These are phyloP conservation scores for Samia ricini DNA, from an alignment of 1,140 invertebrate species.

Conservation along the genomic window DNA sequence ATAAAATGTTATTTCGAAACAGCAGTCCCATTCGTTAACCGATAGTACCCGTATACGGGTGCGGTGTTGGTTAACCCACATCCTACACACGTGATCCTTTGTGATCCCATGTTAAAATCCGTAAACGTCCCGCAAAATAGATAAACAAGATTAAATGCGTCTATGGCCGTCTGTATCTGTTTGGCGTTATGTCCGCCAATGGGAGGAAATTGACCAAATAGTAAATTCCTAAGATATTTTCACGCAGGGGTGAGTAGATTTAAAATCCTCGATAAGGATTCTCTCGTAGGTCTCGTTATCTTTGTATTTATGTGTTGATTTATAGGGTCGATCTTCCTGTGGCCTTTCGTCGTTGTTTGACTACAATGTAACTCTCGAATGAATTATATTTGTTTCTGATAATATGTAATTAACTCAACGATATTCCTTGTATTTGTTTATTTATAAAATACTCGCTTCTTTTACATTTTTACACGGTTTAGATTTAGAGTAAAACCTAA, in stretches of 20 bases:
- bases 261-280: slow-evolving; percentile 41
- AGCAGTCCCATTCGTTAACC: slow-evolving; percentile 19
- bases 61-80: slow-evolving; percentile 40
- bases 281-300: slow-evolving; percentile 4
- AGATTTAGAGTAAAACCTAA: too few species aligned
- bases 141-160: slow-evolving; percentile 53
- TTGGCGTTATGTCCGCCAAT: slow-evolving; percentile 26
- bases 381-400: too few species aligned
- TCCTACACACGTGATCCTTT: slow-evolving; percentile 36
- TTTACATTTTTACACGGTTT: too few species aligned
- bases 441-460: too few species aligned
- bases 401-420: too few species aligned
- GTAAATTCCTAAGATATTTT: slow-evolving; percentile 47
- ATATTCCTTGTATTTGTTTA: too few species aligned
- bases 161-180: slow-evolving; percentile 23
- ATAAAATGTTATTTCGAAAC: slow-evolving; percentile 3
- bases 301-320: slow-evolving; percentile 33
- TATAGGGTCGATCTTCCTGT: slow-evolving; percentile 13
- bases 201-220: slow-evolving; percentile 45
- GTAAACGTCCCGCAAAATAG: slow-evolving; percentile 29
- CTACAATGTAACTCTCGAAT: slow-evolving; percentile 5
- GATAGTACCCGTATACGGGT: slow-evolving; percentile 18
- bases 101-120: slow-evolving; percentile 21
- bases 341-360: not conserved
- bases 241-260: slow-evolving; percentile 45